phyloP scores from a whole-genome alignment of 2,888 invertebrate species.

The Leptothorax acervorum region DNA sequence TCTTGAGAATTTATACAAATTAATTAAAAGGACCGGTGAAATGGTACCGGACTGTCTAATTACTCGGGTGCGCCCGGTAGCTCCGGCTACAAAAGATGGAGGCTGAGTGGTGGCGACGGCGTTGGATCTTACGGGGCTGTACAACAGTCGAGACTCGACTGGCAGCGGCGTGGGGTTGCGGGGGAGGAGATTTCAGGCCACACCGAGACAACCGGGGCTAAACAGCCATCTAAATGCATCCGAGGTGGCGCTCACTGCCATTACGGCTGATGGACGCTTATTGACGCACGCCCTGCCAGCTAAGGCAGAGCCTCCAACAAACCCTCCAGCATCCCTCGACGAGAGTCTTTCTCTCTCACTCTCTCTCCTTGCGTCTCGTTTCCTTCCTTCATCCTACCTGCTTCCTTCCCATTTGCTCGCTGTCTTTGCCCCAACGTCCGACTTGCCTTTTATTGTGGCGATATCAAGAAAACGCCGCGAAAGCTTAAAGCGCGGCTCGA shows the following conservation, averaged over 20 bases:
- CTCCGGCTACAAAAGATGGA: constrained; percentile 65
- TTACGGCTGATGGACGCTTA: constrained; percentile 86
- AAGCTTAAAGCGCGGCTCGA: constrained; percentile 54
- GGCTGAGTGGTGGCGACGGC: constrained; percentile 57
- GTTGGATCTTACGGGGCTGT: constrained; percentile 62
- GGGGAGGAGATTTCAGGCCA: constrained; percentile 77
- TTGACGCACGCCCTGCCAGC: constrained; percentile 85
- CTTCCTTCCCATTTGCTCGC: constrained; percentile 53
- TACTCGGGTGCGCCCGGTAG: constrained; percentile 67
- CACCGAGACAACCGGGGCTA: constrained; percentile 85
- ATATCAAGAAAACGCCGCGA: constrained; percentile 58
- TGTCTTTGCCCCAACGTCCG: constrained; percentile 57
- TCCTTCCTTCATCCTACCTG: constrained; percentile 38
- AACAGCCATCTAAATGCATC: constrained; percentile 86
- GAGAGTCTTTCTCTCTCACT: constrained; percentile 62
- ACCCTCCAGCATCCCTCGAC: constrained; percentile 76
- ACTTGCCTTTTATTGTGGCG: constrained; percentile 47
- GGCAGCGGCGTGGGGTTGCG: constrained; percentile 62
- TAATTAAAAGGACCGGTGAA: constrained; percentile 78
- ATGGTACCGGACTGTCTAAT: constrained; percentile 78
- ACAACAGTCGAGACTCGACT: constrained; percentile 55
- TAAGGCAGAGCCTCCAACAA: constrained; percentile 78
- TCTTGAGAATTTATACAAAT: constrained; percentile 75
- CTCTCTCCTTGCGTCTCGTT: constrained; percentile 34
- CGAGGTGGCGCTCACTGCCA: constrained; percentile 86